Percentiles rank a stretch among this genome's conserved stretches.
These are phyloP conservation scores for Bombus confusus DNA, from an alignment of 1,140 invertebrate species.

Conservation along the genomic window DNA sequence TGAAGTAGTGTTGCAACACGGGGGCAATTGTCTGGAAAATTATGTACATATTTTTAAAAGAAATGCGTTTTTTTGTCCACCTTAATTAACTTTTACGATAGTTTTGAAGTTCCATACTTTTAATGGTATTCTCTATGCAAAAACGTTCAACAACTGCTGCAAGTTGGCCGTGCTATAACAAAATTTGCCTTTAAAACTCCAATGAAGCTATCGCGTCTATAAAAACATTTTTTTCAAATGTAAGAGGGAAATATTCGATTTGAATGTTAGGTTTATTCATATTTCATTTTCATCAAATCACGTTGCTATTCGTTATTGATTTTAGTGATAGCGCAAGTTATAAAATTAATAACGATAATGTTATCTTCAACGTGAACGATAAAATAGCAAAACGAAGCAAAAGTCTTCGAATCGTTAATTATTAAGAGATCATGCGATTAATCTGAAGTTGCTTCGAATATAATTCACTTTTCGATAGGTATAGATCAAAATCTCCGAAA, in stretches of 20 bases:
- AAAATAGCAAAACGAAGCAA: too few relatives aligned
- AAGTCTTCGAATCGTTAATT: too few relatives aligned
- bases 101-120: background rate
- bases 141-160: background rate
- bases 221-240: background rate
- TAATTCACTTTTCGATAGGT: too few relatives aligned
- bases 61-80: background rate
- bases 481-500: too few relatives aligned
- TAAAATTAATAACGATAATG: background rate
- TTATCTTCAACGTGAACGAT: background rate
- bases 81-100: background rate
- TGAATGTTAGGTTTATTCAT: background rate
- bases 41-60: background rate
- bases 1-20: background rate
- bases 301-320: background rate
- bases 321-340: background rate
- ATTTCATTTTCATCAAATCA: background rate
- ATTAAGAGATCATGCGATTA: too few relatives aligned
- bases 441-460: too few relatives aligned
- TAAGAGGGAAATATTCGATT: background rate
- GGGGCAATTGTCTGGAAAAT: constrained; percentile 2
- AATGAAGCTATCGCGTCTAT: background rate
- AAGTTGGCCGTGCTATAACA: background rate
- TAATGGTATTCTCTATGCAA: background rate
- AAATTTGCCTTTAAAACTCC: background rate